Evolutionary conservation across 2,888 invertebrate species (phyloP).

Genomic region (Crossocerus cetratus): DNA sequence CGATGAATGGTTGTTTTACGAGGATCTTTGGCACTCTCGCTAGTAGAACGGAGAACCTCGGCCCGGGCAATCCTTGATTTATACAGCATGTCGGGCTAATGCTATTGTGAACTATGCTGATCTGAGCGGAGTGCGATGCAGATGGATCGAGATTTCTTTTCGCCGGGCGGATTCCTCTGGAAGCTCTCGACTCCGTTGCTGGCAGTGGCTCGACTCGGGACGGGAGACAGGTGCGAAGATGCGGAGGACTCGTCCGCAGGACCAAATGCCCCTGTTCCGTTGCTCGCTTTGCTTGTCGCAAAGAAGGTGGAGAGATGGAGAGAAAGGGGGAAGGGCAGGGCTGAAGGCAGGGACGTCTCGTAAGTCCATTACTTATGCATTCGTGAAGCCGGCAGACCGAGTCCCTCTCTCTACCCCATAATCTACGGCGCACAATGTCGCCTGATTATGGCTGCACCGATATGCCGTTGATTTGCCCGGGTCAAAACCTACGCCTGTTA

Average conservation of each 20-base stretch:
- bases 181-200: neutral
- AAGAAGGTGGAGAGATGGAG: neutral
- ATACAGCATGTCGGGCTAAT: too few species aligned
- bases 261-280: conserved; percentile 24
- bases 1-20: too few species aligned
- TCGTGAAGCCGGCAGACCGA: conserved; percentile 54
- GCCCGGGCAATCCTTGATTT: too few species aligned
- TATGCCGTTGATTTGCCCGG: conserved; percentile 60
- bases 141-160: too few species aligned
- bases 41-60: too few species aligned
- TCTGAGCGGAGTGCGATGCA: too few species aligned
- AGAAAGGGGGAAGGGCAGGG: neutral
- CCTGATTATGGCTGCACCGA: conserved; percentile 66
- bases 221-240: conserved; percentile 45
- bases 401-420: conserved; percentile 62
- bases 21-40: too few species aligned
- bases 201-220: neutral
- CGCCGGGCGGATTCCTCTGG: too few species aligned
- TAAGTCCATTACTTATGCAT: conserved; percentile 69
- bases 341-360: conserved; percentile 46
- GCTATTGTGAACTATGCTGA: too few species aligned
- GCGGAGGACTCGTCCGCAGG: conserved; percentile 11
- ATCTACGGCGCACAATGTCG: conserved; percentile 70
- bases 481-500: conserved; percentile 68
- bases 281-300: neutral